Base-by-base conservation (phyloP, 2,113 vertebrate species). In the Nibea albiflora region DNA sequence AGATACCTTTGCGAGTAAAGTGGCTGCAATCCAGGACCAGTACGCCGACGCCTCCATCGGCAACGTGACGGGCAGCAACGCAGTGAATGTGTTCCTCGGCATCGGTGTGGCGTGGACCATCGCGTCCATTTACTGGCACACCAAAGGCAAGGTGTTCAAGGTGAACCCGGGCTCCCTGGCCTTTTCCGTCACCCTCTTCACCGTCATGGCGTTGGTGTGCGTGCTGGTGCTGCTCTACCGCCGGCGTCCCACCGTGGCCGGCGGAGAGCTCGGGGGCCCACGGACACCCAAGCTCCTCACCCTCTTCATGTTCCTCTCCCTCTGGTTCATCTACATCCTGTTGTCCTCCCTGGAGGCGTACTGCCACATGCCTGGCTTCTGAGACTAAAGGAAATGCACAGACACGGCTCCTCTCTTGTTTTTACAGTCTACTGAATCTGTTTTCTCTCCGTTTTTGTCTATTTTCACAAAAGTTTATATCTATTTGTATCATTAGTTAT, bases 21-120 rank as follows among this genome's bases (percentile, higher is more conserved):
- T 96, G 60, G 96, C 96, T 0, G 96, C 96, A 70, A 95, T 96
- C 79, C 96, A 96, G 93, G 96, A 96, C 92, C 95, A 96, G 73
- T 95, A 96, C 9, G 96, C 96, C 0, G 96, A 96, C 26, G 96
- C 96, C 5, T 96, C 96, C 68, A 96, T 96, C 15, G 96, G 96
- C 60, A 96, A 96, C 16, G 96, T 96, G 90, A 96, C 96, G 0
- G 96, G 96, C 88, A 96, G 96, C 90, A 96, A 96, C 58, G 96
- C 95, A 0, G 96, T 96, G 15, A 96, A 96, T 10, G 96, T 96
- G 4, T 96, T 96, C 94, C 92, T 96, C 84, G 96, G 96, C 76
- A 96, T 96, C 52, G 96, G 96, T 0, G 93, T 96, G 85, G 96
- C 96, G 16, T 96, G 96, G 96, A 96, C 96, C 92, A 95, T 96